Evolutionary conservation across 2,888 invertebrate species (phyloP).

Genomic region (Hyposoter didymator): DNA sequence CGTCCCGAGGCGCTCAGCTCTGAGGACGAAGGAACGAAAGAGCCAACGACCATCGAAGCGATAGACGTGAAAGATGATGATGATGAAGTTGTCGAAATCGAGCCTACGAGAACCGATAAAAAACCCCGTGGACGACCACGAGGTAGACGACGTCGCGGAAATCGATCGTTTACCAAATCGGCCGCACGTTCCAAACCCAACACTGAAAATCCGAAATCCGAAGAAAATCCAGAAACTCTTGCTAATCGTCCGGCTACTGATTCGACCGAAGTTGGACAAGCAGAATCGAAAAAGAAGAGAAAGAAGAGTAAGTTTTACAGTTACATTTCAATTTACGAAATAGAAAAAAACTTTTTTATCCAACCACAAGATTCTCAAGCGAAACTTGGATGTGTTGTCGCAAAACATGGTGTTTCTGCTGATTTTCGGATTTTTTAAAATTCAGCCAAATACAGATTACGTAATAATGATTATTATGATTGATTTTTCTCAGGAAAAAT

Average conservation of each 20-base stretch:
- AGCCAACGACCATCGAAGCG: conserved; percentile 30
- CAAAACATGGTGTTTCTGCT: too few relatives aligned
- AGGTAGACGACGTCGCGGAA: conserved; percentile 74
- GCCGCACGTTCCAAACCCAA: conserved; percentile 64
- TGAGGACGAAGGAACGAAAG: conserved; percentile 77
- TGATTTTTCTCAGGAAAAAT: conserved; percentile 79
- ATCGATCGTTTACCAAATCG: conserved; percentile 68
- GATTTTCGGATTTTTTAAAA: too few relatives aligned
- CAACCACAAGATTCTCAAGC: background rate
- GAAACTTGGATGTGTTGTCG: background rate
- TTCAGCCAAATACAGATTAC: too few relatives aligned
- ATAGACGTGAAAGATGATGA: conserved; percentile 69
- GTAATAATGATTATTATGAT: background rate
- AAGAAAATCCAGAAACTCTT: conserved; percentile 52
- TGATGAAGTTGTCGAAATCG: conserved; percentile 73
- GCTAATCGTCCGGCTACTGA: background rate
- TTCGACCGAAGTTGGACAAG: conserved; percentile 59
- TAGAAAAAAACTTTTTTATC: background rate
- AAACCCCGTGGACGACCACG: conserved; percentile 70
- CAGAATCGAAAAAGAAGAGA: conserved; percentile 64
- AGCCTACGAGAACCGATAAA: conserved; percentile 71
- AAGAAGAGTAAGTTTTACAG: conserved; percentile 46
- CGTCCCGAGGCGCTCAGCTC: conserved; percentile 78
- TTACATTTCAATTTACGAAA: background rate
- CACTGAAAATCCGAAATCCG: conserved; percentile 55